phyloP scores from a whole-genome alignment of 2,888 invertebrate genomes.

The Apocheima hispidaria region DNA sequence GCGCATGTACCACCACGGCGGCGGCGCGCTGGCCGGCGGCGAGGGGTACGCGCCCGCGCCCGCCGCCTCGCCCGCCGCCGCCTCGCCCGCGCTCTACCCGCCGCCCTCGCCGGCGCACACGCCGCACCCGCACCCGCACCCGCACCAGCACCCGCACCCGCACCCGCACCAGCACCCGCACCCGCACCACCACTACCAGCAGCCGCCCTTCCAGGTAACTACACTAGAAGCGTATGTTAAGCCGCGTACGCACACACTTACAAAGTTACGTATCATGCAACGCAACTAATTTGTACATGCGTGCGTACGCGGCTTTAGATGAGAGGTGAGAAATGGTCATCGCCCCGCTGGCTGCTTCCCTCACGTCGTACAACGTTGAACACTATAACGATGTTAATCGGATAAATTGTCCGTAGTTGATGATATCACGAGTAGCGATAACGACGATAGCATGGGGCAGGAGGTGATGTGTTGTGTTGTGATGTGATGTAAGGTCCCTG shows the following conservation, averaged over 20 bases:
- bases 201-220: slow-evolving; percentile 78
- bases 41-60: slow-evolving; percentile 71
- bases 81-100: slow-evolving; percentile 80
- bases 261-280: too few species aligned
- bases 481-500: neutral
- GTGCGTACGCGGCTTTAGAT: too few species aligned
- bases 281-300: too few species aligned
- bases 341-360: too few species aligned
- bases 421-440: too few species aligned
- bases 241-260: too few species aligned
- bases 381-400: too few species aligned
- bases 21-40: slow-evolving; percentile 50
- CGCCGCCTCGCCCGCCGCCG: slow-evolving; percentile 76
- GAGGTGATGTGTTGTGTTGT: neutral
- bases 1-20: slow-evolving; percentile 88
- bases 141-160: slow-evolving; percentile 60
- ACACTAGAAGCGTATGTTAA: too few species aligned
- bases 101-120: slow-evolving; percentile 83
- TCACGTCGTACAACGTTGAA: too few species aligned
- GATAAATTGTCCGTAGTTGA: too few species aligned
- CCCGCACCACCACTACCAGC: slow-evolving; percentile 75
- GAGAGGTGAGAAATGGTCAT: too few species aligned
- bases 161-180: slow-evolving; percentile 73
- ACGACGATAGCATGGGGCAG: too few species aligned
- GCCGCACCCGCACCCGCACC: slow-evolving; percentile 74